These are phyloP conservation scores for Tetheella fluctuosa DNA, from an alignment of 2,888 invertebrate genomes.

Conservation along the genomic window DNA sequence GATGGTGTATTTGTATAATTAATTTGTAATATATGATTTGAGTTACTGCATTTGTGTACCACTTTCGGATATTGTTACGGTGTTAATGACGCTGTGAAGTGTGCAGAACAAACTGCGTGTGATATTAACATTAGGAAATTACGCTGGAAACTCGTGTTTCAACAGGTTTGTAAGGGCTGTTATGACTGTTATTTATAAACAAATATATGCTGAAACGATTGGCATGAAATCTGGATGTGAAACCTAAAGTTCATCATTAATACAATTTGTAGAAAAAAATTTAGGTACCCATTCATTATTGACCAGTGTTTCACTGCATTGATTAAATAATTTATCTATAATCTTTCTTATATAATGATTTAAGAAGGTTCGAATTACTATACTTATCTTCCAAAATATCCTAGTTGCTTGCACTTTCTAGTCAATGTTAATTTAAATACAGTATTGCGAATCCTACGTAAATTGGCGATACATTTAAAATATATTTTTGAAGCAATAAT, in stretches of 20 bases:
- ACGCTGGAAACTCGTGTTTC: conserved; percentile 8
- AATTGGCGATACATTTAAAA: conserved; percentile 2
- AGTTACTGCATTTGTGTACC: conserved; percentile 3
- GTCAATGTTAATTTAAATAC: conserved; percentile 7
- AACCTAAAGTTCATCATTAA: neutral
- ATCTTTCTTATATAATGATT: neutral
- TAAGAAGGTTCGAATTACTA: neutral
- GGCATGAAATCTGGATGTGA: neutral
- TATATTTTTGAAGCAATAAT: conserved; percentile 57
- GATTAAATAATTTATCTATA: neutral
- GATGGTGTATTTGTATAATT: no score
- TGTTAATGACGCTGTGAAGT: neutral
- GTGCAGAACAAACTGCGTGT: conserved; percentile 10
- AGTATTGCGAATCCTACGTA: neutral
- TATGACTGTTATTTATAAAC: neutral
- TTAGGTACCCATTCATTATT: neutral
- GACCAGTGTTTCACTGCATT: neutral
- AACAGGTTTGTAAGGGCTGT: neutral
- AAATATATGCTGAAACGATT: neutral
- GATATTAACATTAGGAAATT: conserved; percentile 12
- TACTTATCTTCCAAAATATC: neutral
- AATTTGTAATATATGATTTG: neutral
- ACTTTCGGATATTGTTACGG: conserved; percentile 2
- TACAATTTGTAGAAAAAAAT: neutral
- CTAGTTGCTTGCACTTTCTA: conserved; percentile 11